These are phyloP conservation scores for Saturnia japonica DNA, from an alignment of 2,888 invertebrate genomes.

Conservation along the genomic window DNA sequence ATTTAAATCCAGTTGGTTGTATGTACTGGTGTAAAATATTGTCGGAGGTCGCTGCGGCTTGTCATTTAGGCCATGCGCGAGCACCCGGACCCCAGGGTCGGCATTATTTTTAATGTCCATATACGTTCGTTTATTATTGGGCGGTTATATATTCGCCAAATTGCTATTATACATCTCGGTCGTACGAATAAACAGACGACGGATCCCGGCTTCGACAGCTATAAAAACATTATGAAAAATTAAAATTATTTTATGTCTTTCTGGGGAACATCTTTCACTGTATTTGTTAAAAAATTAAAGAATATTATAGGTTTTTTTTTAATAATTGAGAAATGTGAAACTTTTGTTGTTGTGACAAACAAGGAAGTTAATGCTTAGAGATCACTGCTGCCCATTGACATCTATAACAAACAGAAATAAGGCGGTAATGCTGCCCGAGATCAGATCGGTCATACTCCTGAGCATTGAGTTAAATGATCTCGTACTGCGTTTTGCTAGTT, in stretches of 20 bases:
- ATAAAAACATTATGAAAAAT: slow-evolving; percentile 3
- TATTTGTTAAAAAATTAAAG: background rate
- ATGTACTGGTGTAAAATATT: background rate
- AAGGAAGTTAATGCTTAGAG: background rate
- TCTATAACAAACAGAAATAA: no score
- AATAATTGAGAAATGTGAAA: background rate
- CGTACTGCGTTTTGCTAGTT: no score
- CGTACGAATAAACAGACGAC: slow-evolving; percentile 6
- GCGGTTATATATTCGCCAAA: slow-evolving; percentile 18
- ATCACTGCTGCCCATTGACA: no score
- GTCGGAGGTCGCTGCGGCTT: background rate
- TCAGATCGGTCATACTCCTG: no score
- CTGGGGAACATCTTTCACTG: background rate
- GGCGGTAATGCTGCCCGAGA: no score
- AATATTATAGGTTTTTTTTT: background rate
- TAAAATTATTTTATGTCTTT: background rate
- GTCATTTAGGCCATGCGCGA: slow-evolving; percentile 3
- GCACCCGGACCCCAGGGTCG: slow-evolving; percentile 11
- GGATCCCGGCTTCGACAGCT: background rate
- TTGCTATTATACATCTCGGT: slow-evolving; percentile 16
- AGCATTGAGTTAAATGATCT: no score
- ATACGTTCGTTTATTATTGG: slow-evolving; percentile 21
- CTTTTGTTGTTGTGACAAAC: background rate
- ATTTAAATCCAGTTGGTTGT: background rate
- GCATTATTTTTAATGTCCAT: slow-evolving; percentile 21